Percentiles rank a stretch among this genome's conserved stretches.
phyloP scores from a whole-genome alignment of 2,888 invertebrate species.

The Melanotus villosus region DNA sequence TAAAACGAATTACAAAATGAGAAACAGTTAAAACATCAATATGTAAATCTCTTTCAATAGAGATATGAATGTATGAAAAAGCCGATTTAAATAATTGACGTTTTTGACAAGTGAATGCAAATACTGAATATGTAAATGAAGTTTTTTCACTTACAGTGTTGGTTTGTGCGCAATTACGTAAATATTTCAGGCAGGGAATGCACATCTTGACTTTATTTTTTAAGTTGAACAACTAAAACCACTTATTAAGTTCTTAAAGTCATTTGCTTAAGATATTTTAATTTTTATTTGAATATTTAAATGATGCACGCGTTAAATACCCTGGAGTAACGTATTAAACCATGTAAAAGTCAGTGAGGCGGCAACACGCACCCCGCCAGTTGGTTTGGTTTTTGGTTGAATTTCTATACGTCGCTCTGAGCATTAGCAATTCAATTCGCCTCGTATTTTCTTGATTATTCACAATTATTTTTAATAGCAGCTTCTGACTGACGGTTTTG shows the following conservation, averaged over 20 bases:
- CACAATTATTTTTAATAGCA: conserved; percentile 12
- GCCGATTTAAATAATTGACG: no score
- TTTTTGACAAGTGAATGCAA: no score
- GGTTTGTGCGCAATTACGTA: no score
- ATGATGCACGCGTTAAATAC: conserved; percentile 2
- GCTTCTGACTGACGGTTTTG: not conserved
- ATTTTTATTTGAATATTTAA: not conserved
- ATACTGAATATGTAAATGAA: no score
- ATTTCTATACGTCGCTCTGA: not conserved
- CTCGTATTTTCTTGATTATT: not conserved
- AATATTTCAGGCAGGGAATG: no score
- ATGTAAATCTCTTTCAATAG: no score
- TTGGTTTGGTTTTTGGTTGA: not conserved
- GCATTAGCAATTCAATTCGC: conserved; percentile 10
- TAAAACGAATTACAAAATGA: no score
- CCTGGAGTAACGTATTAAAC: not conserved
- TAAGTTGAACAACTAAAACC: no score
- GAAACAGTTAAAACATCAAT: no score
- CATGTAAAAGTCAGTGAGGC: not conserved
- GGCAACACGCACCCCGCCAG: conserved; percentile 18
- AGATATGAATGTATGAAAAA: no score
- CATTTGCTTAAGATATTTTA: not conserved
- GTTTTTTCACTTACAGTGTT: no score
- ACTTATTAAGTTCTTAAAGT: conserved; percentile 17
- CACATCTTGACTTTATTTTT: no score